These are phyloP conservation scores for Chaunax sp. DNA, from an alignment of 2,797 vertebrate genomes.

Conservation along the genomic window DNA sequence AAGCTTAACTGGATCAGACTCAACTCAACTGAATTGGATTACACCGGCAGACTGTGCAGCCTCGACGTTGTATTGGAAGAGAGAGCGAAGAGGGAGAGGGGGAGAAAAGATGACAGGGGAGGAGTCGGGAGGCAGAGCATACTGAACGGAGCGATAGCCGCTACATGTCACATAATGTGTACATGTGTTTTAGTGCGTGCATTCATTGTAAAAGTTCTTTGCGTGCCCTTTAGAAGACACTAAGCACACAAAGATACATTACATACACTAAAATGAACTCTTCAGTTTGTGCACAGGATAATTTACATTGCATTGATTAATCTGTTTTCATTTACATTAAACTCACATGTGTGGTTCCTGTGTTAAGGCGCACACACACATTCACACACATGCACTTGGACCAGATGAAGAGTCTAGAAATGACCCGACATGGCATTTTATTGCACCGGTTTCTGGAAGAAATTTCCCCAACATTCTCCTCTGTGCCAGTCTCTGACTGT, in stretches of 20 bases:
- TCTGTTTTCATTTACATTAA: too few relatives aligned
- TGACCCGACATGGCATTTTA: slow-evolving; percentile 24
- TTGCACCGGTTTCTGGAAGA: slow-evolving; percentile 33
- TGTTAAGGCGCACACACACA: neutral
- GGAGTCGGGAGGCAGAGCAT: slow-evolving; percentile 42
- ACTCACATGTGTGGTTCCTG: too few relatives aligned
- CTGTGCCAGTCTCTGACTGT: neutral
- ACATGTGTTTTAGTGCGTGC: neutral
- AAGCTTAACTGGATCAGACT: slow-evolving; percentile 37
- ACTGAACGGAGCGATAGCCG: slow-evolving; percentile 36
- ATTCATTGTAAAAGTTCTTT: slow-evolving; percentile 8
- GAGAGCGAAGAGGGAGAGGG: neutral
- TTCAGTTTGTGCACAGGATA: neutral
- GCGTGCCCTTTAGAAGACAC: neutral
- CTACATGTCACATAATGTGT: slow-evolving; percentile 25
- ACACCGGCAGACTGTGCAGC: slow-evolving; percentile 40
- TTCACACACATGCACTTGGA: neutral
- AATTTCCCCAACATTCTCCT: slow-evolving; percentile 20
- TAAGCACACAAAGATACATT: neutral
- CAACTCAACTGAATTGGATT: slow-evolving; percentile 40
- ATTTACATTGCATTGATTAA: too few relatives aligned
- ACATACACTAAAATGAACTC: neutral
- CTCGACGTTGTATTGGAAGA: slow-evolving; percentile 19
- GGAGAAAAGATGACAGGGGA: slow-evolving; percentile 32
- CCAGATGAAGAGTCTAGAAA: slow-evolving; percentile 2